Percentiles rank a stretch among this genome's conserved stretches.
These are phyloP conservation scores for Acanthisitta chloris DNA, from an alignment of 2,113 vertebrate species.

Conservation along the genomic window DNA sequence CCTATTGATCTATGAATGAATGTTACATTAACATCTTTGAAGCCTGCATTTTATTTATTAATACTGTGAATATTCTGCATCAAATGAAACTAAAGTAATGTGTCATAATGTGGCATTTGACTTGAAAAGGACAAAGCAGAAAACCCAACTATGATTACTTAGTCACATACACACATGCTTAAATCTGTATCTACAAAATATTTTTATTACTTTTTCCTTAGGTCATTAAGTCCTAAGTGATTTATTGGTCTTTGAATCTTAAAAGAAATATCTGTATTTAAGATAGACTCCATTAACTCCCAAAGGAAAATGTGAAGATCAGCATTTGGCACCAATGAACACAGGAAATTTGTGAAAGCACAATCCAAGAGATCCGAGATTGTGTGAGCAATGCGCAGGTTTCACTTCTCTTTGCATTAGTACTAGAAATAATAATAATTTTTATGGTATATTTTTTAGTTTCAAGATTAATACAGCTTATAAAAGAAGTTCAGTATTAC, in stretches of 20 bases:
- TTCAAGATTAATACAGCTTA: conserved; percentile 55
- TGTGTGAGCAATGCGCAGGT: background rate
- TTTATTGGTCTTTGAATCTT: background rate
- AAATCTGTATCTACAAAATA: background rate
- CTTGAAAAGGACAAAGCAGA: background rate
- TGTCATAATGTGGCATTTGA: background rate
- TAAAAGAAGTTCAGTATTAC: conserved; percentile 63
- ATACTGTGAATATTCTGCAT: background rate
- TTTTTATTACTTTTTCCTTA: background rate
- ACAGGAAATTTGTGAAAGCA: background rate
- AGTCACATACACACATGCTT: background rate
- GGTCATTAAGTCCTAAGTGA: background rate
- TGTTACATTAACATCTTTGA: conserved; percentile 12
- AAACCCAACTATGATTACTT: background rate
- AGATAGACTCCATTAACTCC: conserved; percentile 12
- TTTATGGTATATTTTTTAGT: conserved; percentile 32
- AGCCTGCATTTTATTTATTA: conserved; percentile 7
- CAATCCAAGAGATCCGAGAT: background rate
- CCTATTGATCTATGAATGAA: conserved; percentile 25
- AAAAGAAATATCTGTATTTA: background rate
- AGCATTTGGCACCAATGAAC: background rate
- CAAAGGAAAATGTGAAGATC: background rate
- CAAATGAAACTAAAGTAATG: background rate
- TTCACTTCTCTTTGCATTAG: background rate
- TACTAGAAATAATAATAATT: conserved; percentile 35